Base-by-base conservation (phyloP, 2,797 vertebrate genomes). In the Kryptopterus vitreolus region DNA sequence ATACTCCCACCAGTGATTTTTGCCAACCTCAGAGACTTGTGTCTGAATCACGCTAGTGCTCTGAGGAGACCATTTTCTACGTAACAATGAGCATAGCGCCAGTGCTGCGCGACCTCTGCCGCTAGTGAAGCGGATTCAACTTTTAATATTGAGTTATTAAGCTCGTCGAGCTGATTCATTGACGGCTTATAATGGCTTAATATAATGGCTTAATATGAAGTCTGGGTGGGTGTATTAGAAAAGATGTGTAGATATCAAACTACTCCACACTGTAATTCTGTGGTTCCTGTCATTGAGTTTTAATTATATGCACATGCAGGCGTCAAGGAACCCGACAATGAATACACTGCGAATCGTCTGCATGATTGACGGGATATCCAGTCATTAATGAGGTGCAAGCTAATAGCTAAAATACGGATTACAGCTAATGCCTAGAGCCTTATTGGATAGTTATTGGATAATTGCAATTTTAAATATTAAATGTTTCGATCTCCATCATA, bases 1-100 rank as follows among this genome's bases (percentile, higher is more conserved):
- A 75, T 74, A 68, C 85, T 33, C 75, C 57, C 55, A 86, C 87
- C 85, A 87, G 65, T 38, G 24, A 90, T 90, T 85, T 89, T 90
- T 92, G 88, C 72, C 59, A 87, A 61, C 78, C 82, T 82, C 81
- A 66, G 72, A 76, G 77, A 87, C 85, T 59, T 69, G 75, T 80
- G n/a, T 85, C 66, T 18, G 66, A 58, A 82, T 85, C 7, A 82
- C 50, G 84, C 81, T 84, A 62, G 38, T 29, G 73, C 29, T 77
- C 58, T 66, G 50, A 71, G 20, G 48, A 70, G 57, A 57, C 29
- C 43, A 48, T 61, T 81, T 20, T 46, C 43, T 68, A 69, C 63
- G 81, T 76, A 81, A 78, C 55, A 83, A 62, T 52, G 68, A 72
- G 74, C 78, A 77, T 69, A 79, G 74, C 63, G 66, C 57, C 76